phyloP scores from a whole-genome alignment of 2,888 invertebrate genomes.

The Myopa testacea region DNA sequence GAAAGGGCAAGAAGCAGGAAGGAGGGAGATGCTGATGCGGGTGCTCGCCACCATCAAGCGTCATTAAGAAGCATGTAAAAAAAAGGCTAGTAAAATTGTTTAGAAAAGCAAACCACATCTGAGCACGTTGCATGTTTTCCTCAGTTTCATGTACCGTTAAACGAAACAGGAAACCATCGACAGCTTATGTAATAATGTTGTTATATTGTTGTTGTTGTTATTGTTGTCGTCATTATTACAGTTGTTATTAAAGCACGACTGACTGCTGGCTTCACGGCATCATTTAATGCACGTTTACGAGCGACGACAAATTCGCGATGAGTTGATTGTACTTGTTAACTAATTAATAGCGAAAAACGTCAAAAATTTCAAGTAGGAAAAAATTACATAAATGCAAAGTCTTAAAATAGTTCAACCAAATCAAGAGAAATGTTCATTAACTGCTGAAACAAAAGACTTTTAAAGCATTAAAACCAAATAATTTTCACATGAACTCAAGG shows the following conservation, averaged over 20 bases:
- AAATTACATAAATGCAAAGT: not conserved
- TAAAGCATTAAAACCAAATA: too few relatives aligned
- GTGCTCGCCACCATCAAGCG: not conserved
- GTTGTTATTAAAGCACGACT: not conserved
- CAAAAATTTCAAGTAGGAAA: not conserved
- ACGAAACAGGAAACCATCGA: constrained; percentile 3
- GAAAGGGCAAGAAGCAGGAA: not conserved
- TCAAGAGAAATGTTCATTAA: not conserved
- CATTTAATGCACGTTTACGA: not conserved
- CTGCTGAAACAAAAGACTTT: not conserved
- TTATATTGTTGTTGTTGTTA: not conserved
- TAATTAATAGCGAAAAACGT: not conserved
- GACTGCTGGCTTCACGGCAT: not conserved
- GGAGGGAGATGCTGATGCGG: not conserved
- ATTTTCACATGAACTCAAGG: too few relatives aligned
- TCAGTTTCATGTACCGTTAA: not conserved
- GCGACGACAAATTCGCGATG: not conserved
- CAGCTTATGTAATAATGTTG: constrained; percentile 13
- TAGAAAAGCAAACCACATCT: not conserved
- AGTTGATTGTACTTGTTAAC: not conserved
- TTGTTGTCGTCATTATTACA: not conserved
- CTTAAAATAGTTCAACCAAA: not conserved
- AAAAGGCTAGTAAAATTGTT: not conserved
- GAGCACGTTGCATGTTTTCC: not conserved
- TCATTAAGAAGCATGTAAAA: not conserved